A percentile compares a stretch with the other conserved stretches of the same genome.
phyloP scores from a whole-genome alignment of 1,140 invertebrate species.

The Apocrypta bakeri region DNA sequence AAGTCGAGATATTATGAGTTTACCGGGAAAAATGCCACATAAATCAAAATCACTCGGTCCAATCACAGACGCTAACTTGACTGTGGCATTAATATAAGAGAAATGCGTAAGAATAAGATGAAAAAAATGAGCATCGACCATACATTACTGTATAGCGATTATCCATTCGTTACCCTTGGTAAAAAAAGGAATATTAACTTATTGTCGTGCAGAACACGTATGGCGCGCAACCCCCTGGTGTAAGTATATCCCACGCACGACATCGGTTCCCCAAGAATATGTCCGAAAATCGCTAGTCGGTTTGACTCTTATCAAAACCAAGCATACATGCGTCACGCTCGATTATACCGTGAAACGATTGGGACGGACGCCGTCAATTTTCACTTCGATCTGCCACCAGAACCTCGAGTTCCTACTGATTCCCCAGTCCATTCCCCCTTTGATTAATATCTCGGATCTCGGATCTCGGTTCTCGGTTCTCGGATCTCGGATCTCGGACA shows the following conservation, averaged over 20 bases:
- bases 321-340: conserved; percentile 34
- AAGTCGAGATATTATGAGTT: too few species aligned
- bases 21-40: background rate
- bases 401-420: conserved; percentile 16
- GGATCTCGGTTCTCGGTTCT: too few species aligned
- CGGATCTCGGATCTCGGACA: too few species aligned
- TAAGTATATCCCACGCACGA: background rate
- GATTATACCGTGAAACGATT: conserved; percentile 50
- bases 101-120: background rate
- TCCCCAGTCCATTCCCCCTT: background rate
- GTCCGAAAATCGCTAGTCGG: conserved; percentile 24
- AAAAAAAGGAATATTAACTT: background rate
- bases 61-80: background rate
- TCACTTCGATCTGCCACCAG: conserved; percentile 49
- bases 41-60: too few species aligned
- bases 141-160: background rate
- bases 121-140: background rate
- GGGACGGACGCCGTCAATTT: conserved; percentile 37
- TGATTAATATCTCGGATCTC: conserved; percentile 39
- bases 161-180: background rate
- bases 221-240: background rate
- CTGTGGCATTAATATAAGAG: background rate
- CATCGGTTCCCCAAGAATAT: conserved; percentile 6
- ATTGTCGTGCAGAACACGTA: conserved; percentile 33
- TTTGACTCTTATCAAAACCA: conserved; percentile 32